Conservation (phyloP, 2,797 vertebrate species). For the Arrhamphus sclerolepis region DNA sequence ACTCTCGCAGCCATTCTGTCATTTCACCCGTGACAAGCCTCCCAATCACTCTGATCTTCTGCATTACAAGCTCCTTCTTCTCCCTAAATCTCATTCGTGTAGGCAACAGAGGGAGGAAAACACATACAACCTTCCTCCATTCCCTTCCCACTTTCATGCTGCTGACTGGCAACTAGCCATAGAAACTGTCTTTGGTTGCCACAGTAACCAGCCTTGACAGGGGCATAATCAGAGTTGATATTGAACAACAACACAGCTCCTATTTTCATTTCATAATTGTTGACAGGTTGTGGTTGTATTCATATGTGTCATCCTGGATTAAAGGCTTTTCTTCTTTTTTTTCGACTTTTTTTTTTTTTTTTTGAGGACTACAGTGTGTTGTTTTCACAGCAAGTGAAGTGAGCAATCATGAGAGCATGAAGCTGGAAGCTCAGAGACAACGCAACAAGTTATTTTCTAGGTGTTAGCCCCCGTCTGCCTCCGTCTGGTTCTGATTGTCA, state of each 20-base stretch:
- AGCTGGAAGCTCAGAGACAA: background rate
- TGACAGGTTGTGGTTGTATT: conserved; percentile 5
- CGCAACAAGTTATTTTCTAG: conserved; percentile 9
- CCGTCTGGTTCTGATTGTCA: background rate
- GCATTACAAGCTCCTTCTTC: conserved; percentile 25
- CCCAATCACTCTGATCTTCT: conserved; percentile 32
- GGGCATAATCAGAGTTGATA: conserved; percentile 40
- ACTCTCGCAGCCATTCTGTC: conserved; percentile 30
- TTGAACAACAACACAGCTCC: conserved; percentile 33
- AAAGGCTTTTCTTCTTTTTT: background rate
- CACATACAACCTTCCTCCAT: background rate
- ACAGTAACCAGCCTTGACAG: conserved; percentile 53
- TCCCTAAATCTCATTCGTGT: conserved; percentile 25
- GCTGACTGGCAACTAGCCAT: conserved; percentile 44
- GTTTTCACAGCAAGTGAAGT: too few species aligned
- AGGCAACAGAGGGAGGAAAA: conserved; percentile 5
- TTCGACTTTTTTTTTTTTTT: conserved; percentile 1
- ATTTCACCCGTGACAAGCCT: conserved; percentile 33
- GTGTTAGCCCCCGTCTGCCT: too few species aligned
- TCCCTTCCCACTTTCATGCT: conserved; percentile 24
- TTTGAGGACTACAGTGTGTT: background rate
- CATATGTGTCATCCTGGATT: conserved; percentile 5
- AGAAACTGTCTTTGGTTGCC: conserved; percentile 51
- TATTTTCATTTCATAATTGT: conserved; percentile 18
- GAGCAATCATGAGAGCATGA: background rate